These are phyloP conservation scores for Protosalanx chinensis DNA, from an alignment of 2,797 vertebrate species.

Conservation along the genomic window DNA sequence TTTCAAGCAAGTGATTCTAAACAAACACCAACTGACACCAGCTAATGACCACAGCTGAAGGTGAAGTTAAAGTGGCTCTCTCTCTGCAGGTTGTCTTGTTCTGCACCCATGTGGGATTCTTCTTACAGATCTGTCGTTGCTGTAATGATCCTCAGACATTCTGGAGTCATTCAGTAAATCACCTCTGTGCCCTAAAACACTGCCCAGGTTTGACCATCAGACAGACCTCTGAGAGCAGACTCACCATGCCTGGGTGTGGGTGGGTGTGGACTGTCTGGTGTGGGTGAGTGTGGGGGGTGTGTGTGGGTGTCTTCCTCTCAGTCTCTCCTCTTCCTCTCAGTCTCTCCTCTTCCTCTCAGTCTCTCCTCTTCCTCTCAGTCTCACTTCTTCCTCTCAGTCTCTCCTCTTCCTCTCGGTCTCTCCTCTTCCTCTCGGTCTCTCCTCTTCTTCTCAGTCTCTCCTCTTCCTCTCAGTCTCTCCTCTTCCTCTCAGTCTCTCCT, in stretches of 20 bases:
- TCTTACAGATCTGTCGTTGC: too few relatives aligned
- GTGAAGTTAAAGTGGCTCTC: not conserved
- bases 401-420: not conserved
- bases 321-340: too few relatives aligned
- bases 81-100: not conserved
- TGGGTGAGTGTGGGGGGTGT: too few relatives aligned
- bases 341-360: not conserved
- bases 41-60: not conserved
- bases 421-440: too few relatives aligned
- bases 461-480: too few relatives aligned
- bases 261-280: not conserved
- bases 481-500: too few relatives aligned
- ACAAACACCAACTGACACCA: not conserved
- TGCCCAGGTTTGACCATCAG: too few relatives aligned
- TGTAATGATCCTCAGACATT: too few relatives aligned
- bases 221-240: too few relatives aligned
- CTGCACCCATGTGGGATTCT: not conserved
- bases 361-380: not conserved
- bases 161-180: too few relatives aligned
- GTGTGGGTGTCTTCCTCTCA: constrained; percentile 25
- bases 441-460: not conserved
- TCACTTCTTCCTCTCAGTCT: not conserved
- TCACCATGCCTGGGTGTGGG: too few relatives aligned
- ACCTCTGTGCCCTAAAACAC: too few relatives aligned
- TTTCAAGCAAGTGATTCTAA: not conserved